Base-by-base conservation (phyloP, 2,888 invertebrate genomes). In the Atrina japonica region DNA sequence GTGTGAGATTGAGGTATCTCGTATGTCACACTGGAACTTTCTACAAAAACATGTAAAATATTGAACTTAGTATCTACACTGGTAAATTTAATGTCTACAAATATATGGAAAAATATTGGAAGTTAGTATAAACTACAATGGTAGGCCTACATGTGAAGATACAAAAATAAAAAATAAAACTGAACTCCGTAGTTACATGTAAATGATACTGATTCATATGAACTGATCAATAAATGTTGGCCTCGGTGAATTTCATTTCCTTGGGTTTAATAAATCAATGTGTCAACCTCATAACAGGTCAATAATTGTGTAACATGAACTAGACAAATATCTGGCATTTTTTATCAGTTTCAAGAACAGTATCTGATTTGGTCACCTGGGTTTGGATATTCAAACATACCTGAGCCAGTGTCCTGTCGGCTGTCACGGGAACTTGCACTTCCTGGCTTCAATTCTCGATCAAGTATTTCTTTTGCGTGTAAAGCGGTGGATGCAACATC, bases 401-500 rank as follows among this genome's bases (percentile, higher is more conserved):
- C 80, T 66, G 65, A 61, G 25, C 67, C 70, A 9, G 50, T 61
- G 18, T 52, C 74, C 68, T 61, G 73, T 41, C 81, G 74, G 45
- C 84, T 83, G 18, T 80, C 82, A 30, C 82, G 68, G 7, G 85
- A 85, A 56, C 83, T 84, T 5, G 85, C 86, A 75, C 85, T 85
- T 16, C 84, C 86, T 9, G 85, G 84, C 41, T 86, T 83, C 69
- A 88, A 81, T 59, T 87, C 87, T 41, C 79, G 56, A 11, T 87
- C 86, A 25, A 88, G 74, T 11, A 86, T 80, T 53, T 88, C 86
- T 56, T 81, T 78, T 18, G 86, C 86, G 53, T 86, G 80, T 23
- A 71, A 65, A 9, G 82, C 77, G n/a, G 81, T 77, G 16, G 65
- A 64, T 35, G 76, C 67, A 18, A 85, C 75, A 55, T 75, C 78